phyloP scores from a whole-genome alignment of 2,888 invertebrate genomes.

The Amorpha juglandis region DNA sequence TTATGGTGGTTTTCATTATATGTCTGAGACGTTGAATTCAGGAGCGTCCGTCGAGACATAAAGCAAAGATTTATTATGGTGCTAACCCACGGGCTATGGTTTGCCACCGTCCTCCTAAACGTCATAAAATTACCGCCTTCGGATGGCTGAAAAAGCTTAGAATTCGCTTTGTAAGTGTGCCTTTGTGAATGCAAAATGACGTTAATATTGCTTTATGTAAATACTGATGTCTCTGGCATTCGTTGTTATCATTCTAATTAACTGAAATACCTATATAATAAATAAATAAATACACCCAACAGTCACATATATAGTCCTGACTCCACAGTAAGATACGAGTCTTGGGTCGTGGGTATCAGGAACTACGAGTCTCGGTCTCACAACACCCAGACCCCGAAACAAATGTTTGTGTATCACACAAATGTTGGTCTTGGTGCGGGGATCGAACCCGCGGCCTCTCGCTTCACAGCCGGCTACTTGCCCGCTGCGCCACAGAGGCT shows the following conservation, averaged over 20 bases:
- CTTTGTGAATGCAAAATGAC: not conserved
- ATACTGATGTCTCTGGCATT: not conserved
- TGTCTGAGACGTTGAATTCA: constrained; percentile 51
- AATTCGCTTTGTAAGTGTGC: not conserved
- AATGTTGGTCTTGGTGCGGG: too few relatives aligned
- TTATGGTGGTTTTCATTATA: not conserved
- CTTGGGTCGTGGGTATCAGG: too few relatives aligned
- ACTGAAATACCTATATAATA: too few relatives aligned
- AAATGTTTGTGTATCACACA: too few relatives aligned
- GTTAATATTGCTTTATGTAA: not conserved
- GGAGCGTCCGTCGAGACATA: constrained; percentile 54
- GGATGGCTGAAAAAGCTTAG: constrained; percentile 13
- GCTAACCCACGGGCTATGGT: constrained; percentile 41
- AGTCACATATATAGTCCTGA: too few relatives aligned
- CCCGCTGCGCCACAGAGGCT: too few relatives aligned
- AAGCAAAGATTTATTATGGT: constrained; percentile 59
- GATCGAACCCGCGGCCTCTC: too few relatives aligned
- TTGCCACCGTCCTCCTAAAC: constrained; percentile 36
- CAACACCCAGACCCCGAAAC: too few relatives aligned
- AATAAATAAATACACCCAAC: too few relatives aligned
- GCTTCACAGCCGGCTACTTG: too few relatives aligned
- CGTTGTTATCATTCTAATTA: not conserved
- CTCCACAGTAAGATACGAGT: too few relatives aligned
- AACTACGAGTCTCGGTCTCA: too few relatives aligned
- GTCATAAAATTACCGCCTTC: constrained; percentile 21